phyloP scores from a whole-genome alignment of 2,797 vertebrate species.

The Pseudochromis fuscus region DNA sequence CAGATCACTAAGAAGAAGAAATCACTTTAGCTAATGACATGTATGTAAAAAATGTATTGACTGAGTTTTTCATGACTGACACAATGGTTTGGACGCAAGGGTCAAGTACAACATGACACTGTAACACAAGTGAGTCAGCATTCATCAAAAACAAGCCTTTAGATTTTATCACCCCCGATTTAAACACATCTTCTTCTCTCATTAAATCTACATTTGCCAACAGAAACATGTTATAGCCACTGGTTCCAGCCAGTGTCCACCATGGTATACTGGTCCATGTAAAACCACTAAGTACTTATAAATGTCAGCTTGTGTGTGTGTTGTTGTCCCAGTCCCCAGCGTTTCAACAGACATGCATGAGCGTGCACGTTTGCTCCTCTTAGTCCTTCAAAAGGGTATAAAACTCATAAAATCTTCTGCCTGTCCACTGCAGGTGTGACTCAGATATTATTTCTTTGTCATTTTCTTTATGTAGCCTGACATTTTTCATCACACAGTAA shows the following conservation, averaged over 20 bases:
- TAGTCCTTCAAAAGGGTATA: slow-evolving; percentile 49
- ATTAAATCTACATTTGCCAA: background rate
- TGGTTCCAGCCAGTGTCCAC: background rate
- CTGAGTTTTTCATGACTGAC: too few relatives aligned
- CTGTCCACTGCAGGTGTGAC: slow-evolving; percentile 11
- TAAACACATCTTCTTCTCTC: background rate
- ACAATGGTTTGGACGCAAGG: too few relatives aligned
- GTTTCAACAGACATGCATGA: background rate
- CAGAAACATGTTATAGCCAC: background rate
- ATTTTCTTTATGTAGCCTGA: slow-evolving; percentile 39
- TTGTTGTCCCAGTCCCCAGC: background rate
- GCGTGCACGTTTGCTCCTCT: slow-evolving; percentile 4
- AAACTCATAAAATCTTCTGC: slow-evolving; percentile 32
- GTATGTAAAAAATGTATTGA: too few relatives aligned
- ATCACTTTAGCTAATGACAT: too few relatives aligned
- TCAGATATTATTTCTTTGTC: slow-evolving; percentile 22
- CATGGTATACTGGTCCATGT: background rate
- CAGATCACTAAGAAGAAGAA: too few relatives aligned
- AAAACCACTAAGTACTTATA: background rate
- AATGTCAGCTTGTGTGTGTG: background rate
- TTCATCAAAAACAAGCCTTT: background rate
- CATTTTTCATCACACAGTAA: slow-evolving; percentile 50
- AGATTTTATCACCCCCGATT: too few relatives aligned
- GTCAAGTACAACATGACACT: background rate
- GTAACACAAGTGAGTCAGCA: background rate